phyloP scores from a whole-genome alignment of 2,888 invertebrate genomes.

The Philereme vetulata region DNA sequence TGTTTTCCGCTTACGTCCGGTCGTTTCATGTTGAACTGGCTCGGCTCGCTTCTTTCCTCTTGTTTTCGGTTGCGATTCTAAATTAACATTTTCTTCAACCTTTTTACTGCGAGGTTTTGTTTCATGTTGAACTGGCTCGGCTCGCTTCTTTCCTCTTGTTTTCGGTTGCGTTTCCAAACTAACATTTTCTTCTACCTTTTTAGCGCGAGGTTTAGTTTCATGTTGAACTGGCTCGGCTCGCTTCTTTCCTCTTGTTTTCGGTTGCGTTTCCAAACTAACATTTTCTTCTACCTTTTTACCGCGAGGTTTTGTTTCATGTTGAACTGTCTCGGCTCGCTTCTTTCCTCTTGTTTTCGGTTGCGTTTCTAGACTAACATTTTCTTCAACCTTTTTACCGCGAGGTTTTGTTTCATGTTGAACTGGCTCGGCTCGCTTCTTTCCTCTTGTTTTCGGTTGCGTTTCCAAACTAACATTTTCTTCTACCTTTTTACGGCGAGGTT shows the following conservation, averaged over 20 bases:
- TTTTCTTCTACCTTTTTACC: slow-evolving; percentile 36
- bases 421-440: slow-evolving; percentile 11
- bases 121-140: slow-evolving; percentile 8
- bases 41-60: slow-evolving; percentile 4
- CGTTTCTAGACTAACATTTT: slow-evolving; percentile 20
- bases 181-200: slow-evolving; percentile 30
- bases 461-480: slow-evolving; percentile 21
- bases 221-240: slow-evolving; percentile 7
- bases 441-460: slow-evolving; percentile 25
- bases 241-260: slow-evolving; percentile 15
- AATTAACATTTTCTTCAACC: slow-evolving; percentile 14
- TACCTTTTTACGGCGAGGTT: slow-evolving; percentile 41
- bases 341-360: slow-evolving; percentile 20
- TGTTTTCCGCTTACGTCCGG: slow-evolving; percentile 45
- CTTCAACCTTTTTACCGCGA: slow-evolving; percentile 40
- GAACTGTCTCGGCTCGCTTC: slow-evolving; percentile 1
- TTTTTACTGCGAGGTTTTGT: slow-evolving; percentile 41
- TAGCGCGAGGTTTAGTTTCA: slow-evolving; percentile 37
- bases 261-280: slow-evolving; percentile 26
- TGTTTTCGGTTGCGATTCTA: slow-evolving; percentile 23
- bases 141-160: slow-evolving; percentile 12
- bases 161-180: slow-evolving; percentile 27
- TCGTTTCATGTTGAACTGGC: slow-evolving; percentile 16
- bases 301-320: slow-evolving; percentile 31
- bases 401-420: slow-evolving; percentile 23